These are phyloP conservation scores for Pleuronectes platessa DNA, from an alignment of 2,113 vertebrate species.

Conservation along the genomic window DNA sequence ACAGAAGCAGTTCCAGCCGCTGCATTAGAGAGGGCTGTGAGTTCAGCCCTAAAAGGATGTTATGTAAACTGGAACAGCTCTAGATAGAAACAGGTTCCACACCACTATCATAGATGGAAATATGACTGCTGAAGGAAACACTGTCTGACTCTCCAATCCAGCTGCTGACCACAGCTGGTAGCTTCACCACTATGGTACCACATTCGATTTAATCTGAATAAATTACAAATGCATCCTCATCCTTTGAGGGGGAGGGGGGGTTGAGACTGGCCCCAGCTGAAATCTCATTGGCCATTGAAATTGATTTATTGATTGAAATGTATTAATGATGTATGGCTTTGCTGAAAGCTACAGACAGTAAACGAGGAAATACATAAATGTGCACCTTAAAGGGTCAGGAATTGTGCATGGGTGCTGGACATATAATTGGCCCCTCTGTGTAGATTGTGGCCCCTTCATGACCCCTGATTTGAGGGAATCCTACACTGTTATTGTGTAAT, in stretches of 20 bases:
- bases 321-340: too few species aligned
- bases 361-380: too few species aligned
- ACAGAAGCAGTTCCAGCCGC: background rate
- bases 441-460: too few species aligned
- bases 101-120: background rate
- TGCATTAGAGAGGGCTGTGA: background rate
- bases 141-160: background rate
- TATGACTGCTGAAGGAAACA: background rate
- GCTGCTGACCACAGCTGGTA: background rate
- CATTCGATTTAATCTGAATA: background rate
- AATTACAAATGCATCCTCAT: background rate
- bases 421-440: too few species aligned
- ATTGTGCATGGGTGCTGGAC: too few species aligned
- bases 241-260: too few species aligned
- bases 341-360: too few species aligned
- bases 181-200: background rate
- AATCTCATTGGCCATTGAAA: too few species aligned
- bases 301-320: too few species aligned
- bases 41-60: background rate
- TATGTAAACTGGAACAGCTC: background rate
- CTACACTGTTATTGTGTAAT: background rate
- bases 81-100: background rate
- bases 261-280: too few species aligned
- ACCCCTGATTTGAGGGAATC: too few species aligned
- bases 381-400: too few species aligned